Conservation (phyloP, 2,113 vertebrate species). For the Anseranas semipalmata region DNA sequence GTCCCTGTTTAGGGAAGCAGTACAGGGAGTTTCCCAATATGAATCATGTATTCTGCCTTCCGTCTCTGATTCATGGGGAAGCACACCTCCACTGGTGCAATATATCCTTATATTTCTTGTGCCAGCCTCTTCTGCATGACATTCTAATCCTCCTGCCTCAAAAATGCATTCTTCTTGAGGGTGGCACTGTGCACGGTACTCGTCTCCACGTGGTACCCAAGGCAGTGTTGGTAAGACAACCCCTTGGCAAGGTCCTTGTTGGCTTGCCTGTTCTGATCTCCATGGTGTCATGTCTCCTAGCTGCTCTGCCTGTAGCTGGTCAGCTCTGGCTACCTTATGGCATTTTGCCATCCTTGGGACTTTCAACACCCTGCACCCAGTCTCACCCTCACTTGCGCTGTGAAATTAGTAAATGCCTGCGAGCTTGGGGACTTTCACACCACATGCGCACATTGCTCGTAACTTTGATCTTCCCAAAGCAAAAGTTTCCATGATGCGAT, state of each 20-base stretch:
- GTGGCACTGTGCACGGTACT: neutral
- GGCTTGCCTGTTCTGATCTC: neutral
- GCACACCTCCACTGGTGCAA: neutral
- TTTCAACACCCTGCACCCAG: neutral
- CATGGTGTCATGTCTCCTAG: neutral
- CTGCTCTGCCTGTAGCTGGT: neutral
- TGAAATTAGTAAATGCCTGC: neutral
- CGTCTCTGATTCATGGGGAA: neutral
- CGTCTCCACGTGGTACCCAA: neutral
- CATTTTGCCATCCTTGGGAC: neutral
- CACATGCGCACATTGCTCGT: neutral
- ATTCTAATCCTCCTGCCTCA: neutral
- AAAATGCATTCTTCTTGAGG: neutral
- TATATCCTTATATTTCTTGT: neutral
- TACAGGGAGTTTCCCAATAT: neutral
- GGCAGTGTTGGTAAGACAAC: neutral
- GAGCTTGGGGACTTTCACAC: neutral
- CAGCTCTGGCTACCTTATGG: neutral
- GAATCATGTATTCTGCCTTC: neutral
- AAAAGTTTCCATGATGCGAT: neutral
- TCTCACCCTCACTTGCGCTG: neutral
- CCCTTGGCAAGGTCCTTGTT: neutral
- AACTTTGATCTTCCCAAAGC: neutral
- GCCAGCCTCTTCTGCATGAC: neutral
- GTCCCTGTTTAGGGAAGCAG: neutral